Conservation (phyloP, 2,797 vertebrate genomes). For the Lophotriccus pileatus region DNA sequence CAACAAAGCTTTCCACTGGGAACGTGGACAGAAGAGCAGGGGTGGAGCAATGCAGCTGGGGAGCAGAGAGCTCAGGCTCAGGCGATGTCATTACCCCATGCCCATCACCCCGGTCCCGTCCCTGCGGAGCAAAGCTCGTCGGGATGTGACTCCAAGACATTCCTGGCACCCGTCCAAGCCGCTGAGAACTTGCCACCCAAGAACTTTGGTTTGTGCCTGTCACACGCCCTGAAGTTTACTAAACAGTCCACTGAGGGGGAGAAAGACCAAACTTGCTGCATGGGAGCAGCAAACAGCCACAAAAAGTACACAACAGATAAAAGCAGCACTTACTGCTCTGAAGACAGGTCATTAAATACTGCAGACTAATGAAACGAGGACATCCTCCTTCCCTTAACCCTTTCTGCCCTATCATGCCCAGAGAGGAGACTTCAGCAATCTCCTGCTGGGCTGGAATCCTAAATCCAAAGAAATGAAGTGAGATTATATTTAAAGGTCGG, state of each 20-base stretch:
- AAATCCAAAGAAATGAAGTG: not conserved
- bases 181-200: slow-evolving; percentile 16
- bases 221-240: not conserved
- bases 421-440: not conserved
- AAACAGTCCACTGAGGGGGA: not conserved
- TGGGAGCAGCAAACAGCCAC: not conserved
- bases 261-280: not conserved
- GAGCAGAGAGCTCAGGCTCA: not conserved
- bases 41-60: not conserved
- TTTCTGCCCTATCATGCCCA: not conserved
- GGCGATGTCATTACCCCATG: not conserved
- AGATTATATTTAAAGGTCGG: not conserved
- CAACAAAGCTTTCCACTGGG: not conserved
- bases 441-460: not conserved
- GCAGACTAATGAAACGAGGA: not conserved
- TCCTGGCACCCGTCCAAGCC: slow-evolving; percentile 8
- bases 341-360: not conserved
- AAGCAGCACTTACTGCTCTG: not conserved
- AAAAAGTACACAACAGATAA: not conserved
- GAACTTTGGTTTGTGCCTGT: slow-evolving; percentile 33
- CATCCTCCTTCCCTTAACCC: not conserved
- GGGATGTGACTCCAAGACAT: not conserved
- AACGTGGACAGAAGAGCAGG: accelerated
- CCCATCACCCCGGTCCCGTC: not conserved
- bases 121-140: not conserved